Evolutionary conservation across 2,113 vertebrate species (phyloP), one percentile per base, ranked within the genome.

Genomic region (Conger conger): DNA sequence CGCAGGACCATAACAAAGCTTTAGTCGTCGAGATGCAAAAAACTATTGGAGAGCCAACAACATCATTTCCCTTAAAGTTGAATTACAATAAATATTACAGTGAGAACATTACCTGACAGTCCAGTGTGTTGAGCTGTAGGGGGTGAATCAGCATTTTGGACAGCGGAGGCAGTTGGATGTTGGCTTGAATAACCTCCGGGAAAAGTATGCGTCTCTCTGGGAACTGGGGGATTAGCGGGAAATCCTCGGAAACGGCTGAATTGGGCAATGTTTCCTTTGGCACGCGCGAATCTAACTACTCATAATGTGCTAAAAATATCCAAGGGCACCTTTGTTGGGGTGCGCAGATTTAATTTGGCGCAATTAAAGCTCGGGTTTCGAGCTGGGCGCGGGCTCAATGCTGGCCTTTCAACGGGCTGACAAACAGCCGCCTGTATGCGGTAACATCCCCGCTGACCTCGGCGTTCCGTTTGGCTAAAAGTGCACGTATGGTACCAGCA

Each of bases 291-390:
- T 30, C 68, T 33, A 73, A 73, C 30, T 73, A 73, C 68, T n/a
- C 33, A 33, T 15, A 33, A 73, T 11, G n/a, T 73, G 68, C 68
- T 73, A 73, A 73, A 73, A 73, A 73, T 33, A 73, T 33, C 68
- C n/a, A 73, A 73, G 68, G 68, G 68, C 68, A 33, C n/a, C 68
- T 73, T 33, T 73, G 68, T 73, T 73, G 68, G 68, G 68, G n/a
- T 20, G 15, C 27, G n/a, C 9, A 4, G n/a, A 33, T 73, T 73
- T 73, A 73, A 73, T 73, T 73, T 73, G 27, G 68, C 68, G 2
- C n/a, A 73, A 27, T 73, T 73, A 73, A 33, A 73, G 68, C 33
- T 73, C n/a, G 27, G n/a, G 68, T 33, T n/a, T 63, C 33, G 13
- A 33, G n/a, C 13, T 23, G n/a, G 68, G n/a, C 68, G n/a, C 23